Evolutionary conservation across 2,888 invertebrate genomes (phyloP), one percentile per base, ranked within the genome.

Genomic region (Catocala sponsa): DNA sequence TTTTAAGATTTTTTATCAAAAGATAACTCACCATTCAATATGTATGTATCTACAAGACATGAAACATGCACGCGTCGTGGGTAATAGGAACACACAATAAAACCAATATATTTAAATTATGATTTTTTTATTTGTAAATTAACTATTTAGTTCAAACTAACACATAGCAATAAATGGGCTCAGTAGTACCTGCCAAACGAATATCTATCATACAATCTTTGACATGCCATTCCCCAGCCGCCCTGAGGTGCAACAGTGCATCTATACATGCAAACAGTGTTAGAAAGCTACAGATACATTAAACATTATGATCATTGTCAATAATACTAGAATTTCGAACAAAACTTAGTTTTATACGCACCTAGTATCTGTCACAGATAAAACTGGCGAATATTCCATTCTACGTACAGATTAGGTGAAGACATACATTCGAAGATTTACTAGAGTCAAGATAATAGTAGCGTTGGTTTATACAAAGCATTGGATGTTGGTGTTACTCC

Each of bases 401-500:
- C 80, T 82, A 86, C 80, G 78, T 85, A 85, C 75, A 86, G 77
- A 82, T 79, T 74, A 81, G 80, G 74, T 82, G 77, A 82, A 76
- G 70, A 80, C 68, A 74, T 74, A 76, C 78, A 75, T 80, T 80
- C 68, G 75, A 82, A 84, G 67, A 80, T 83, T 79, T 79, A 81
- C 77, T 81, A 86, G 55, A 78, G 71, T 77, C 73, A 75, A 77
- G 65, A 76, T 72, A 55, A 53, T 77, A 76, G 81, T 83, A 7
- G 84, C 84, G 72, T 80, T 78, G 82, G 76, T 88, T 87, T 87
- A 77, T 89, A 90, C 89, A 89, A 88, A 89, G 86, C 88, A 55
- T 79, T 74, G 82, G 82, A 74, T 77, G 83, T 93, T 92, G 92
- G 91, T 91, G 92, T 92, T 91, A 83, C 73, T 87, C 90, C 92